Percentiles rank a stretch among this genome's conserved stretches.
phyloP scores from a whole-genome alignment of 2,113 vertebrate species.

The Typhlomys cinereus region DNA sequence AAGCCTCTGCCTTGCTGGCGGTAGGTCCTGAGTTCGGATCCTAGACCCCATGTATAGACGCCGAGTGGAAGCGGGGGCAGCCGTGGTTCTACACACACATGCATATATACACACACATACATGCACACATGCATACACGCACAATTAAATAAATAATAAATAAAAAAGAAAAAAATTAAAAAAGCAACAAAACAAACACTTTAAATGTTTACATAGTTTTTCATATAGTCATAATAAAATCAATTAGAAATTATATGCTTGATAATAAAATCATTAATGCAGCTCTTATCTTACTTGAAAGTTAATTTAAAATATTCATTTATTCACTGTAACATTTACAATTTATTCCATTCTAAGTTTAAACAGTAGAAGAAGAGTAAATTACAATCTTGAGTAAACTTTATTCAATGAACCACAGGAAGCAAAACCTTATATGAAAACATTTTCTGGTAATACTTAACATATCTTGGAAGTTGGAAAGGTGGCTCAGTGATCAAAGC shows the following conservation, averaged over 20 bases:
- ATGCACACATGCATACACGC: too few relatives aligned
- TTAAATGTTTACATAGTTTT: conserved; percentile 14
- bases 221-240: conserved; percentile 43
- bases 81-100: too few relatives aligned
- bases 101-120: too few relatives aligned
- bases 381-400: neutral
- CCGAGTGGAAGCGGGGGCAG: too few relatives aligned
- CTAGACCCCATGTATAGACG: too few relatives aligned
- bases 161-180: too few relatives aligned
- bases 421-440: neutral
- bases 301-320: conserved; percentile 41
- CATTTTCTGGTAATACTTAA: neutral
- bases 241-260: conserved; percentile 27
- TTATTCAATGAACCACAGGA: neutral
- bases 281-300: conserved; percentile 18
- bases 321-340: neutral
- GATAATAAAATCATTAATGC: neutral
- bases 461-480: too few relatives aligned
- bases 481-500: too few relatives aligned
- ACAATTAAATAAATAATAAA: too few relatives aligned
- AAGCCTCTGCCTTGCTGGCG: too few relatives aligned
- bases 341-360: conserved; percentile 45
- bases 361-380: neutral
- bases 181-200: neutral
- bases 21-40: too few relatives aligned